phyloP scores from a whole-genome alignment of 1,140 invertebrate species.

The Drosophila nikananu region DNA sequence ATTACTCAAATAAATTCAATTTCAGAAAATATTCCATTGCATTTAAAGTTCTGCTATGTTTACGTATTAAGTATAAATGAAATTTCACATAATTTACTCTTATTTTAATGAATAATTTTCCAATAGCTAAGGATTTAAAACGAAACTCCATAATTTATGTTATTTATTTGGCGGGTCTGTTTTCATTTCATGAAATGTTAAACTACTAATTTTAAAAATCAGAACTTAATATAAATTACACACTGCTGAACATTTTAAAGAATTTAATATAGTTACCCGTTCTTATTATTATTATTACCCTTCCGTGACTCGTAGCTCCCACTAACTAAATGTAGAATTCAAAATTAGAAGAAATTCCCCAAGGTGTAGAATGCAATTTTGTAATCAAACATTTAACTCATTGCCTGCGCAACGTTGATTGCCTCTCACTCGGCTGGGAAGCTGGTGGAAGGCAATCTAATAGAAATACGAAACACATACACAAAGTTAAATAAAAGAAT shows the following conservation, averaged over 20 bases:
- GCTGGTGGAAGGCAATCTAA: constrained; percentile 38
- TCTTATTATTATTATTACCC: too few relatives aligned
- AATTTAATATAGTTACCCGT: neutral
- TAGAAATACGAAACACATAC: constrained; percentile 57
- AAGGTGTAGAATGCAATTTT: constrained; percentile 57
- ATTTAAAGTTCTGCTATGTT: neutral
- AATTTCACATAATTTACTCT: neutral
- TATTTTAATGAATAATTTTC: neutral
- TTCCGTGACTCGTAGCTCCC: constrained; percentile 4
- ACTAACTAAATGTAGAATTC: constrained; percentile 35
- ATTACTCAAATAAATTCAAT: neutral
- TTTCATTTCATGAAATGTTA: too few relatives aligned
- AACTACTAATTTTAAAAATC: neutral
- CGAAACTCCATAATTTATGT: neutral
- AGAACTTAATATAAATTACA: neutral
- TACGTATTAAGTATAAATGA: neutral
- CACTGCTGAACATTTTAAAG: neutral
- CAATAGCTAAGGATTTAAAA: neutral
- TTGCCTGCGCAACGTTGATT: constrained; percentile 51
- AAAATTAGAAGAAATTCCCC: constrained; percentile 37
- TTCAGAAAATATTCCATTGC: neutral
- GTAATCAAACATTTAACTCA: constrained; percentile 64
- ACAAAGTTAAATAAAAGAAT: constrained; percentile 46
- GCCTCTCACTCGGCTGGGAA: constrained; percentile 30
- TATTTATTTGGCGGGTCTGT: too few relatives aligned